phyloP scores from a whole-genome alignment of 2,888 invertebrate genomes.

The Cataglyphis rosenhaueri region DNA sequence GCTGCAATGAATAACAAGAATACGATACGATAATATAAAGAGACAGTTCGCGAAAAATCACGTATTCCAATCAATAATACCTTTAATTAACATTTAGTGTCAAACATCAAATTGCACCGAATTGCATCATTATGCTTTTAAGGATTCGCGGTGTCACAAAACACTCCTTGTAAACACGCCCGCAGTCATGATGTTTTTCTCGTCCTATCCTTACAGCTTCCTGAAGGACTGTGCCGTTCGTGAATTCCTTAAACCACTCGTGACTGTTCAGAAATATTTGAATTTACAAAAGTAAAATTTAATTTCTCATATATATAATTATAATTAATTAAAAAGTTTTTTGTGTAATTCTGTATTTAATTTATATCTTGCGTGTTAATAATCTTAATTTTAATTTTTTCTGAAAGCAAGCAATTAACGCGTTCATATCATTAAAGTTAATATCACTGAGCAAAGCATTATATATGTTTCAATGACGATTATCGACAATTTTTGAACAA shows the following conservation, averaged over 20 bases:
- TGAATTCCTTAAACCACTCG: conserved; percentile 85
- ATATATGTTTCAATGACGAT: not conserved
- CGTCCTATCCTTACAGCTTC: conserved; percentile 86
- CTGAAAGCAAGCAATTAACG: not conserved
- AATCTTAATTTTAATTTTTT: not conserved
- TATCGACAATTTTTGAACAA: not conserved
- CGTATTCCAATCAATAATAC: not conserved
- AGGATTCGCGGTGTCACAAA: conserved; percentile 75
- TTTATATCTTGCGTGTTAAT: not conserved
- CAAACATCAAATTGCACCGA: conserved; percentile 62
- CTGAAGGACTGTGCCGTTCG: conserved; percentile 86
- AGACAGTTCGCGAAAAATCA: not conserved
- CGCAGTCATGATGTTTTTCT: conserved; percentile 84
- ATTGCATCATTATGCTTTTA: conserved; percentile 72
- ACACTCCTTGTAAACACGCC: conserved; percentile 84
- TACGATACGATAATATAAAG: not conserved
- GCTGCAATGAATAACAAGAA: not conserved
- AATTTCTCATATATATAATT: not conserved
- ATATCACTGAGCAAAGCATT: not conserved
- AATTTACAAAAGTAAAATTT: conserved; percentile 8
- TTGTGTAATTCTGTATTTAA: not conserved
- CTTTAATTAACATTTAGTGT: not conserved
- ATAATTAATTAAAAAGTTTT: conserved; percentile 23
- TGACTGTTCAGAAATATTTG: conserved; percentile 83
- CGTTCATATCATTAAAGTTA: not conserved